phyloP scores from a whole-genome alignment of 2,797 vertebrate genomes.

The Enteromius fasciolatus region DNA sequence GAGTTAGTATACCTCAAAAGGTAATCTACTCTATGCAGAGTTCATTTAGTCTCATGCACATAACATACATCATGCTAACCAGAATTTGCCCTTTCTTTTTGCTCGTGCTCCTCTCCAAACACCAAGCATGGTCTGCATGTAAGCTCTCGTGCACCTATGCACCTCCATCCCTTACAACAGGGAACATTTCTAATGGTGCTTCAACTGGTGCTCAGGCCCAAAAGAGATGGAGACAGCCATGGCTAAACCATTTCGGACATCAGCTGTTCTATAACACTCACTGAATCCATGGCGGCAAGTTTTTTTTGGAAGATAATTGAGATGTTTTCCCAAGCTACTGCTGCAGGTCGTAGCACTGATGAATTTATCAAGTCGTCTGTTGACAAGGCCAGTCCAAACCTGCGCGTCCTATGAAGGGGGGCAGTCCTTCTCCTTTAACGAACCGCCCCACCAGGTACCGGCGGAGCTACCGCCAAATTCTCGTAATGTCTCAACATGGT shows the following conservation, averaged over 20 bases:
- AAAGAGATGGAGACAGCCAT: constrained; percentile 63
- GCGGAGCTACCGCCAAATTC: constrained; percentile 64
- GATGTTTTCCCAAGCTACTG: not conserved
- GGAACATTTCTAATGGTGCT: constrained; percentile 79
- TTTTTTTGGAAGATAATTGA: constrained; percentile 6
- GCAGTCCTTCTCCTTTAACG: constrained; percentile 10
- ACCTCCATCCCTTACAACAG: constrained; percentile 71
- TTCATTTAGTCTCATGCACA: constrained; percentile 51
- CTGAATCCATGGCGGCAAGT: constrained; percentile 19
- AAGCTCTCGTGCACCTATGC: constrained; percentile 77
- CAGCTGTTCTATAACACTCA: not conserved
- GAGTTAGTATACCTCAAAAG: constrained; percentile 65
- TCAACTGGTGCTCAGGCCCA: constrained; percentile 78
- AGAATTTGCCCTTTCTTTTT: constrained; percentile 30
- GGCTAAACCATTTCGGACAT: constrained; percentile 36
- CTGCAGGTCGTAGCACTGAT: constrained; percentile 17
- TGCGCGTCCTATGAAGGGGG: constrained; percentile 10
- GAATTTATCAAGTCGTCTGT: constrained; percentile 7
- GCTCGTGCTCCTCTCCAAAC: constrained; percentile 52
- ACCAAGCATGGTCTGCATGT: constrained; percentile 62
- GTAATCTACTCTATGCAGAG: constrained; percentile 76
- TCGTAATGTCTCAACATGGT: constrained; percentile 83
- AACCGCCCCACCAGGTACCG: constrained; percentile 27
- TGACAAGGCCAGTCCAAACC: constrained; percentile 9
- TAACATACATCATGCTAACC: constrained; percentile 11